A percentile compares a stretch with the other conserved stretches of the same genome.
phyloP scores from a whole-genome alignment of 2,888 invertebrate genomes.

The Drosophila anceps region DNA sequence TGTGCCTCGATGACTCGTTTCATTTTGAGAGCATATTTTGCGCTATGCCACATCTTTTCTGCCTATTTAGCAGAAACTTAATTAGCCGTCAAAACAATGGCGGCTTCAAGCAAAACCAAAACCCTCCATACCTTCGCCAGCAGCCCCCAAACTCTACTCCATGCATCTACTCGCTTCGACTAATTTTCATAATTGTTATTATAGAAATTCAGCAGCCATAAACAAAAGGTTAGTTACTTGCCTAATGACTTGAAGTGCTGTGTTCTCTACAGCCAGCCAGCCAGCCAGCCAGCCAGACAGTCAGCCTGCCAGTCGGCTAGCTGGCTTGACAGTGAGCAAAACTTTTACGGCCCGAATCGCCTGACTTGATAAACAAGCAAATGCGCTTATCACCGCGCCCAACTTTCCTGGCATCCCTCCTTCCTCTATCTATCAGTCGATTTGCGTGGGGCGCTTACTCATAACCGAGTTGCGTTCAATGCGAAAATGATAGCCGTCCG shows the following conservation, averaged over 20 bases:
- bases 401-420: constrained; percentile 25
- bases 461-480: constrained; percentile 66
- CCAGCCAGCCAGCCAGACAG: background rate
- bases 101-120: constrained; percentile 16
- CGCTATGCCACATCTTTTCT: constrained; percentile 55
- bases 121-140: background rate
- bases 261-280: constrained; percentile 18
- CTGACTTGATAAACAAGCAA: constrained; percentile 76
- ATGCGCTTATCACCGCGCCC: constrained; percentile 73
- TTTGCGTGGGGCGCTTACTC: constrained; percentile 42
- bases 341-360: constrained; percentile 40
- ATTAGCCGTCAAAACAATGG: constrained; percentile 80
- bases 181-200: constrained; percentile 83
- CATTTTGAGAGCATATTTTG: constrained; percentile 63
- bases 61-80: constrained; percentile 81
- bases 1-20: constrained; percentile 29
- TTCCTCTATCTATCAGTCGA: constrained; percentile 36
- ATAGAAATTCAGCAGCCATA: constrained; percentile 79
- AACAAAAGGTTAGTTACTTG: constrained; percentile 82
- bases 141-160: background rate
- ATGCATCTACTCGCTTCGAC: constrained; percentile 37
- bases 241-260: constrained; percentile 74
- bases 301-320: background rate
- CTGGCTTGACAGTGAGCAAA: constrained; percentile 31
- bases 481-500: constrained; percentile 77